Conservation (phyloP, 2,113 vertebrate genomes). For the Salvator merianae region DNA sequence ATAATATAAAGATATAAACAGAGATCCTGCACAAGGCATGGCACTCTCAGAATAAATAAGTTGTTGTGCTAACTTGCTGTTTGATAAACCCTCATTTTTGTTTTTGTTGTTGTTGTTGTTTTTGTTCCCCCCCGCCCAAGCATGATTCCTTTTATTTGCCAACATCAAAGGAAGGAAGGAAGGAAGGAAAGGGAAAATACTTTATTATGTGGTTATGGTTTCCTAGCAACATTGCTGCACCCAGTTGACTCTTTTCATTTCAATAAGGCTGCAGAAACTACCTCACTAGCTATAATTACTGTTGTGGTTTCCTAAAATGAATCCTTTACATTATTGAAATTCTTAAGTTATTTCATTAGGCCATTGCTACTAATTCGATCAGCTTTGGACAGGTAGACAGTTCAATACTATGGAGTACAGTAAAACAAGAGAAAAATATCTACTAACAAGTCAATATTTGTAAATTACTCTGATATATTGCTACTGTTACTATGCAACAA, state of each 20-base stretch:
- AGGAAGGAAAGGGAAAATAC: too few relatives aligned
- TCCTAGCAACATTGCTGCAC: conserved; percentile 5
- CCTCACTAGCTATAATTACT: background rate
- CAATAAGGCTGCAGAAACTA: background rate
- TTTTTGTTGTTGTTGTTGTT: too few relatives aligned
- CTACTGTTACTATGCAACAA: too few relatives aligned
- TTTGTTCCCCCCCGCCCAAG: too few relatives aligned
- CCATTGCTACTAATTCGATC: background rate
- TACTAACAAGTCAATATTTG: background rate
- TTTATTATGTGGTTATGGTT: conserved; percentile 9
- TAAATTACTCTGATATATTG: background rate
- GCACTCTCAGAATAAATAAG: too few relatives aligned
- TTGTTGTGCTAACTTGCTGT: too few relatives aligned
- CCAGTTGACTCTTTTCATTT: conserved; percentile 1
- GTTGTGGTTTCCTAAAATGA: background rate
- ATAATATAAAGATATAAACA: too few relatives aligned
- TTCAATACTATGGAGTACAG: background rate
- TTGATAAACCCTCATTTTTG: too few relatives aligned
- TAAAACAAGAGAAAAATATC: background rate
- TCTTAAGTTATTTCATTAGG: background rate
- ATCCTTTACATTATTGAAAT: background rate
- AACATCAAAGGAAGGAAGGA: too few relatives aligned
- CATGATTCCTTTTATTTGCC: too few relatives aligned
- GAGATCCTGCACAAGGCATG: too few relatives aligned
- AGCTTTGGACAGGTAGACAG: background rate